Conservation (phyloP, 2,797 vertebrate genomes). For the Erpetoichthys calabaricus region DNA sequence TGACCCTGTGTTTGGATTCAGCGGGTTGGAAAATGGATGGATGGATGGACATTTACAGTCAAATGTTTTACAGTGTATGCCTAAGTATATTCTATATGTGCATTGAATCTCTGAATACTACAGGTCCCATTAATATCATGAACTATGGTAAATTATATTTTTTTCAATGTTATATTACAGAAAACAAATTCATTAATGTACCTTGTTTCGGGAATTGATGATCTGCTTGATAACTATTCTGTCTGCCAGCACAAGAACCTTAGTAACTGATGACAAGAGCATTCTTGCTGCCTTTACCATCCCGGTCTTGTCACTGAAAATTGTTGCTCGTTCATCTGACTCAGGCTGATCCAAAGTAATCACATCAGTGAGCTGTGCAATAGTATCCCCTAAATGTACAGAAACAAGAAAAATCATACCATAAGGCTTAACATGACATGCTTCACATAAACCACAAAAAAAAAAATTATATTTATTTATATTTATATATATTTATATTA, state of each 20-base stretch:
- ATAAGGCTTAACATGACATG: neutral
- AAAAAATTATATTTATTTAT: no score
- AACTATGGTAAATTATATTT: no score
- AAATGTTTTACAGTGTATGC: no score
- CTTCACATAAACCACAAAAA: no score
- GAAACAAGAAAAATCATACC: conserved; percentile 7
- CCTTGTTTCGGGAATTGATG: conserved; percentile 90
- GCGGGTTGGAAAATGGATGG: no score
- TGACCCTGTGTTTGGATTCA: no score
- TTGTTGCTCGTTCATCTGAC: conserved; percentile 56
- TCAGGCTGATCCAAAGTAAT: conserved; percentile 45
- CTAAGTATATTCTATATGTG: no score
- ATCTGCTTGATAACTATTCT: conserved; percentile 96
- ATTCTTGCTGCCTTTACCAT: conserved; percentile 88
- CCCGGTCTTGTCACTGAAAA: conserved; percentile 80
- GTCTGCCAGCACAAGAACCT: conserved; percentile 88
- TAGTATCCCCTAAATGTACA: conserved; percentile 68
- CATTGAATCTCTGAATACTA: no score
- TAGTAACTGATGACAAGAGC: conserved; percentile 92
- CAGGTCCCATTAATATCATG: no score
- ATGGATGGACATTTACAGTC: no score
- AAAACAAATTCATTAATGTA: conserved; percentile 26
- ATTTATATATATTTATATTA: no score
- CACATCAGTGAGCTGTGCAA: conserved; percentile 81
- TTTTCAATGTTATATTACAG: no score